Base-by-base conservation (phyloP, 1,140 invertebrate species). In the Acyrthosiphon pisum region DNA sequence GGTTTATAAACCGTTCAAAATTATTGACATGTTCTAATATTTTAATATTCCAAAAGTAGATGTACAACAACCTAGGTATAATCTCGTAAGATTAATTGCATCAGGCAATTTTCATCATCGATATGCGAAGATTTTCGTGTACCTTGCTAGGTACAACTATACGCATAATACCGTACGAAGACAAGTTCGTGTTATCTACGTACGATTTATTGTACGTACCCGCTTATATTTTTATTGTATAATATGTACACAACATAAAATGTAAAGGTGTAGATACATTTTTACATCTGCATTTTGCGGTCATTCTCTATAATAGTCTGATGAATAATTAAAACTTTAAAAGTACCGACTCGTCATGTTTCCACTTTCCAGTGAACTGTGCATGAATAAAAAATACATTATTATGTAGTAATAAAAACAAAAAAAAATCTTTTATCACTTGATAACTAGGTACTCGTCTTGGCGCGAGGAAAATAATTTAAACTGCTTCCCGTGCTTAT, bases 241-340 rank as follows among this genome's bases (percentile, higher is more conserved):
- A 60, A 68, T n/a, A n/a, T n/a, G 11, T 14, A 14, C 30, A 76
- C 18, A n/a, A 6, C 60, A 76, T 76, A n/a, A 76, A 53, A 76
- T 76, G 60, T n/a, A n/a, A n/a, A 76, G n/a, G 30, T 35, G 30
- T 76, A n/a, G n/a, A 18, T 68, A 76, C 14, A n/a, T 35, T 76
- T n/a, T 76, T 76, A 76, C 14, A n/a, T 76, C n/a, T 76, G 6
- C 14, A 18, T 76, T 76, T 76, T 76, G n/a, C 60, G 60, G 30
- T 76, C 30, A 6, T n/a, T n/a, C 6, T 76, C 6, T 76, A 14
- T n/a, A 76, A 76, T n/a, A 76, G 30, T 76, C 14, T 76, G n/a
- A 76, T 76, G 60, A 76, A 76, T 76, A 76, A 76, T 76, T 76
- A 76, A 76, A n/a, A 76, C 60, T 76, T 35, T 76, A 76, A 76